Evolutionary conservation across 2,888 invertebrate genomes (phyloP), one percentile per base, ranked within the genome.

Genomic region (Phalera bucephala): DNA sequence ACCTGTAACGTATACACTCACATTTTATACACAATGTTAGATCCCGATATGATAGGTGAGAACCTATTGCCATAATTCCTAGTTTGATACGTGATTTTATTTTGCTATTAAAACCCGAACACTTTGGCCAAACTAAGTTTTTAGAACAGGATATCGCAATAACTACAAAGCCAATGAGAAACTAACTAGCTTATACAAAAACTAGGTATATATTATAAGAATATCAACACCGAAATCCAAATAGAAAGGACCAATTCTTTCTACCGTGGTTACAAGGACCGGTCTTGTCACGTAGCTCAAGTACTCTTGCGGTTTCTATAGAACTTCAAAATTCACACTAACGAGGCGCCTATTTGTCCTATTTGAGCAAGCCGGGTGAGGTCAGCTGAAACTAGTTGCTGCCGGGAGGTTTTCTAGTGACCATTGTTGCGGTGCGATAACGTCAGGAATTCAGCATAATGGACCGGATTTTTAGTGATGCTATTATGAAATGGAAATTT

Each of bases 341-440:
- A 80, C 78, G 70, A 81, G 67, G 65, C 61, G 64, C 64, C 65
- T 64, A 62, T 45, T 58, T 64, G 73, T 69, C 67, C 73, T 57
- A 67, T 74, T 70, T 64, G 62, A 64, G 67, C 63, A 64, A 63
- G 63, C 52, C 58, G 61, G 44, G 45, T 44, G 55, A 57, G 67
- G 68, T 68, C 71, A 71, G 65, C 57, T 60, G 55, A 50, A 50
- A 54, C 57, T 61, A 50, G 36, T 46, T 46, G 52, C 31, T 54
- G 53, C 52, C 22, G 8, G 32, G 17, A 37, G 40, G 32, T 35
- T 39, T 45, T 47, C 58, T 33, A 45, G 46, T 41, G 38, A 38
- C 40, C 45, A 61, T 58, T 61, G 62, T 47, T 45, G 37, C 15
- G 38, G 30, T 14, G 36, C 31, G 42, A 57, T 60, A n/a, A 41